These are phyloP conservation scores for Saccostrea echinata DNA, from an alignment of 1,140 invertebrate genomes.

Conservation along the genomic window DNA sequence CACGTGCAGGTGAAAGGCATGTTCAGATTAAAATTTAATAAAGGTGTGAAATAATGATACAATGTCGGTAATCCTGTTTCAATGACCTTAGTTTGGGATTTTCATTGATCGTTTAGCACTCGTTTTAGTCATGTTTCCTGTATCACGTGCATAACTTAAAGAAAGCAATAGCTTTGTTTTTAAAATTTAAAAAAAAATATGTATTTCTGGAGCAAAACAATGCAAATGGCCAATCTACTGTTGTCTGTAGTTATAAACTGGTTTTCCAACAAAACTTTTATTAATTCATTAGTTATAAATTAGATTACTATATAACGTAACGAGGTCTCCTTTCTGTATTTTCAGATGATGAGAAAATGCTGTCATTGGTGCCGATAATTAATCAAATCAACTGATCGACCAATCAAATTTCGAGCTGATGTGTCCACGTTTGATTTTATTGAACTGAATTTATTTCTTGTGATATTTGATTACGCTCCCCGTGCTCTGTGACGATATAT, in stretches of 20 bases:
- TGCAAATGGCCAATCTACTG: too few relatives aligned
- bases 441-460: constrained; percentile 29
- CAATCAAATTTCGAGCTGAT: not conserved
- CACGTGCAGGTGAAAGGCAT: not conserved
- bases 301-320: not conserved
- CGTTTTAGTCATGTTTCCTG: not conserved
- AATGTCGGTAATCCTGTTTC: not conserved
- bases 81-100: not conserved
- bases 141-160: not conserved
- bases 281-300: not conserved
- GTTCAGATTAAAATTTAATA: not conserved
- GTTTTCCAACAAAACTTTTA: not conserved
- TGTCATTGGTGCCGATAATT: not conserved
- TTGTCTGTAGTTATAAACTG: too few relatives aligned
- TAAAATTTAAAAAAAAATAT: too few relatives aligned
- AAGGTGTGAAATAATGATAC: constrained; percentile 25
- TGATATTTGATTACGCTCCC: not conserved
- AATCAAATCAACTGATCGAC: constrained; percentile 2
- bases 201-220: too few relatives aligned
- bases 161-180: not conserved
- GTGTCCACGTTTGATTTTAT: not conserved
- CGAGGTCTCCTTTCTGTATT: not conserved
- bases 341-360: constrained; percentile 12
- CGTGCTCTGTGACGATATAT: constrained; percentile 6
- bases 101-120: not conserved